phyloP scores from a whole-genome alignment of 2,888 invertebrate species.

The Ochlodes sylvanus region DNA sequence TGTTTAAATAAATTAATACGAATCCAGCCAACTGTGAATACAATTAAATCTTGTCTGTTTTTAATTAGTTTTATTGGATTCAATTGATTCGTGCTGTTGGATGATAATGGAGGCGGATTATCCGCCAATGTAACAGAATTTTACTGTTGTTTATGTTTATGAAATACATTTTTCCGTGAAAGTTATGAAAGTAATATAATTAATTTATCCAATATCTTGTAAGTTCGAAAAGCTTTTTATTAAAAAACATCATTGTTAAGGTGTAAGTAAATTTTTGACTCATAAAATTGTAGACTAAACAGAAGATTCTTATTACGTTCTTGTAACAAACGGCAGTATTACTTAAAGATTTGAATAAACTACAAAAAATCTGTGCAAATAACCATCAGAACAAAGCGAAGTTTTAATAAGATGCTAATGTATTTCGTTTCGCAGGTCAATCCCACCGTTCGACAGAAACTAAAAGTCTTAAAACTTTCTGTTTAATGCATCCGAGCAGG shows the following conservation, averaged over 20 bases:
- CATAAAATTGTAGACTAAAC: too few relatives aligned
- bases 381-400: background rate
- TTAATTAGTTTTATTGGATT: conserved; percentile 34
- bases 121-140: conserved; percentile 1
- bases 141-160: background rate
- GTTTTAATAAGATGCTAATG: conserved; percentile 7
- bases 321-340: background rate
- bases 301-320: too few relatives aligned
- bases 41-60: conserved; percentile 29
- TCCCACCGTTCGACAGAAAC: background rate
- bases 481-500: conserved; percentile 19
- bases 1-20: conserved; percentile 40
- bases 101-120: conserved; percentile 17
- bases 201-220: too few relatives aligned
- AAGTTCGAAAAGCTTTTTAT: too few relatives aligned
- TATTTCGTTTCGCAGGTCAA: conserved; percentile 11
- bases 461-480: conserved; percentile 18
- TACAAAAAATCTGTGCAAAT: background rate
- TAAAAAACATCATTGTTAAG: too few relatives aligned
- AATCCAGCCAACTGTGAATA: conserved; percentile 16
- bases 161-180: too few relatives aligned
- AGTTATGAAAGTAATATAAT: too few relatives aligned
- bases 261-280: too few relatives aligned
- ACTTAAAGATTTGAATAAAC: background rate
- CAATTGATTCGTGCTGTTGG: conserved; percentile 22